A percentile compares a stretch with the other conserved stretches of the same genome.
Evolutionary conservation across 2,113 vertebrate species (phyloP).

Genomic region (Ctenodactylus gundi): DNA sequence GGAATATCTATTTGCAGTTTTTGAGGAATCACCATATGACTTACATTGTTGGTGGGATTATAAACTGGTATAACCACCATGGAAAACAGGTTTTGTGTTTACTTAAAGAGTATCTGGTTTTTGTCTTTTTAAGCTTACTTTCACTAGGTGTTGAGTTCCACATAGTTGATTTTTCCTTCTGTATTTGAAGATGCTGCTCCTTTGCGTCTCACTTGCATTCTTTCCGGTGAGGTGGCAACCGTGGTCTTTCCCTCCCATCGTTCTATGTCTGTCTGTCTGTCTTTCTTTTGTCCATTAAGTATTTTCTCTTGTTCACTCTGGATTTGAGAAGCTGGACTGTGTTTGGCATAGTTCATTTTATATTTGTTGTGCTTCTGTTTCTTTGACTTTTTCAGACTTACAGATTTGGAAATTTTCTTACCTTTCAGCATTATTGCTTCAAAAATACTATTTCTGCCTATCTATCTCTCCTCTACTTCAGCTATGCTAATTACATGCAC

Average conservation of each 20-base stretch:
- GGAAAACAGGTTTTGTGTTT: too few species aligned
- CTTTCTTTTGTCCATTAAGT: neutral
- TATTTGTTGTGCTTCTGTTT: neutral
- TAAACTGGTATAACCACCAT: too few species aligned
- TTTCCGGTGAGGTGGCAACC: neutral
- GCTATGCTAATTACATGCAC: neutral
- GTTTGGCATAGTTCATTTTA: neutral
- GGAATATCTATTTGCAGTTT: too few species aligned
- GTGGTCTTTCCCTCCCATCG: neutral
- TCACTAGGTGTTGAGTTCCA: neutral
- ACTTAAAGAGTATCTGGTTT: neutral
- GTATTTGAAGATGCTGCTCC: neutral
- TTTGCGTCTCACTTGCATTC: neutral
- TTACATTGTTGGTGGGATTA: too few species aligned
- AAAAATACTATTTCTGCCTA: too few species aligned
- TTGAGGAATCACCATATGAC: too few species aligned
- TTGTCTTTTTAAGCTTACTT: neutral
- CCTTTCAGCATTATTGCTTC: too few species aligned
- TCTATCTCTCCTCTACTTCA: neutral
- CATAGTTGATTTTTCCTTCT: neutral
- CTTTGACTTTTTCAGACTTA: neutral
- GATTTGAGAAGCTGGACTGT: neutral
- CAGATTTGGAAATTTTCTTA: neutral
- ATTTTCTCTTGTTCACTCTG: neutral
- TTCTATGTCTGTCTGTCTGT: neutral